Evolutionary conservation across 2,113 vertebrate species (phyloP).

Genomic region (Micromys minutus): DNA sequence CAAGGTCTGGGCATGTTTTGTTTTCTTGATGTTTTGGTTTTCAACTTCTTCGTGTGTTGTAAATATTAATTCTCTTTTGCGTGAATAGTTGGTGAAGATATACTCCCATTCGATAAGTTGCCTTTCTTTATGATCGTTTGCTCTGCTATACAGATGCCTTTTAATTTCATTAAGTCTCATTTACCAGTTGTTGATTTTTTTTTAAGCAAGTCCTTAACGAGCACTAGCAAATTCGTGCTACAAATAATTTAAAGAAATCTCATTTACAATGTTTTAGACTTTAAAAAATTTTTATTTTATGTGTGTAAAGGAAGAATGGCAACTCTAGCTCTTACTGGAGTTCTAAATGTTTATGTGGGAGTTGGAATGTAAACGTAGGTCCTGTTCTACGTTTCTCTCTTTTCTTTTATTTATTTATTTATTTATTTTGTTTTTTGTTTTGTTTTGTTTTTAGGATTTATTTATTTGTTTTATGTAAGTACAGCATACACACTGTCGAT

Average conservation of each 20-base stretch:
- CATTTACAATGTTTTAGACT: neutral
- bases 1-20: no score
- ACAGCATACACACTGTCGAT: no score
- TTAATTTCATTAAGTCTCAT: neutral
- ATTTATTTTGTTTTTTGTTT: no score
- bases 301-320: neutral
- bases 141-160: neutral
- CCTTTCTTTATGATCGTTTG: neutral
- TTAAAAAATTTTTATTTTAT: neutral
- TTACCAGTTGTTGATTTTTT: neutral
- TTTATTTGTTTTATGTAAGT: no score
- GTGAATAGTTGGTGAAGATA: neutral
- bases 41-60: neutral
- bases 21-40: neutral
- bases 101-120: neutral
- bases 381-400: no score
- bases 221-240: neutral
- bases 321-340: neutral
- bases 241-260: conserved; percentile 13
- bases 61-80: neutral
- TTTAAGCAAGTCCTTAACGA: neutral
- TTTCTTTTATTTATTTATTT: no score
- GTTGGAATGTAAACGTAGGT: no score
- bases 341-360: no score
- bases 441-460: no score